Evolutionary conservation across 2,113 vertebrate species (phyloP), one percentile per base, ranked within the genome.

Genomic region (Scortum barcoo): DNA sequence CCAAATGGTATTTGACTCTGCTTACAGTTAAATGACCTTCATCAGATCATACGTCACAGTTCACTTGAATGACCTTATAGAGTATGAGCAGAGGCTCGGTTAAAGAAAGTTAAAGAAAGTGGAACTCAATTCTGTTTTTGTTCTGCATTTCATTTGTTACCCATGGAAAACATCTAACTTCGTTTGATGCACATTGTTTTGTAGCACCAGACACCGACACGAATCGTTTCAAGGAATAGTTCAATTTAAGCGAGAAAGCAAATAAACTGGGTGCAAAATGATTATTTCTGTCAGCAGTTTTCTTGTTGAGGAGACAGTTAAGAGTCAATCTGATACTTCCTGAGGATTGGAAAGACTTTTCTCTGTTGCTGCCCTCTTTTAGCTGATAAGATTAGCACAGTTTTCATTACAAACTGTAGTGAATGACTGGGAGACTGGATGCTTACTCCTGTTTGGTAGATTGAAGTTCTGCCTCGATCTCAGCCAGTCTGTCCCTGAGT

Each of bases 401-500:
- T 33, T 83, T 44, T 72, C 14, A 38, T 60, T 76, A 26, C 51
- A 50, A 48, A 28, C 33, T 14, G 42, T 57, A 62, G 17, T 77
- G n/a, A 57, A 42, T 5, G 50, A 38, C 11, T 17, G 20, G 17
- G 67, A 65, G n/a, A 33, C 48, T 7, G 44, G 28, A 30, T 61
- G 22, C 97, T 96, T 92, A 99, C 98, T 98, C 96, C 46, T 97
- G 95, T 80, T 96, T 93, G 79, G 96, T 95, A 4, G 91, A 94
- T 74, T 95, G 93, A 50, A 99, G 96, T 33, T 97, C 95, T 20
- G 85, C 95, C 91, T 98, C 97, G 0, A 93, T 95, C 62, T 96
- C 95, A 28, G 95, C 92, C 68, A 98, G 93, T 13, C 92, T 95
- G 56, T 91, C 94, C 66, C 92, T 94, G 83, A 99, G 93, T 33